Base-by-base conservation (phyloP, 2,113 vertebrate species). In the Notarius lentiginosus region DNA sequence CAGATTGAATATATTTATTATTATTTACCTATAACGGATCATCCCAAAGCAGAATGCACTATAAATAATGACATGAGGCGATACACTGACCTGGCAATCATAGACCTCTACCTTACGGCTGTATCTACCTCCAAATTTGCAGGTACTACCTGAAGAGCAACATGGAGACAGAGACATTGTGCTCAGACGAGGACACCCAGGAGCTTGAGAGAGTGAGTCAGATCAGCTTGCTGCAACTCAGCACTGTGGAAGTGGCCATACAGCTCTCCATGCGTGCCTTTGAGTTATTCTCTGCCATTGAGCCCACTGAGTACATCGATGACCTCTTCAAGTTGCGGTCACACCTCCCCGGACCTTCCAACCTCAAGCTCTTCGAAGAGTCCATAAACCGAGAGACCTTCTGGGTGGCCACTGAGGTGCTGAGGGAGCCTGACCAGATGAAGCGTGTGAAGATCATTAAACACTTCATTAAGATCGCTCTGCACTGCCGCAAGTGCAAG, bases 61-160 rank as follows among this genome's bases (percentile, higher is more conserved):
- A 22, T 20, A 47, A 47, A 10, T 34, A 72, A 20, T 20, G 22
- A 49, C 41, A 34, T n/a, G 47, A 41, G 34, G 34, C 34, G 34
- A 41, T 41, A 41, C 34, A 51, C 49, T 7, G 47, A 34, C 24
- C 24, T 55, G 49, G 5, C 3, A 22, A 72, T 18, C 80, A 3
- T 41, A 41, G 34, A 41, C 34, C 34, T 41, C 34, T 41, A 41
- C 34, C 34, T 41, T 41, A 41, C 34, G 34, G 34, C 34, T 41
- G 34, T 58, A 4, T 58, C 56, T 17, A 18, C 14, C 81, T 63
- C 10, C 22, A n/a, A 61, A n/a, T 60, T 6, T 17, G 1, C 82
- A 99, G 98, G 89, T 99, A 99, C 92, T 99, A 99, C 90, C 94
- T 99, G 84, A 99, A 99, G 94, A 99, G 97, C 93, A 99, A 99